Conservation (phyloP, 2,888 invertebrate genomes). For the Exephanes ischioxanthus region DNA sequence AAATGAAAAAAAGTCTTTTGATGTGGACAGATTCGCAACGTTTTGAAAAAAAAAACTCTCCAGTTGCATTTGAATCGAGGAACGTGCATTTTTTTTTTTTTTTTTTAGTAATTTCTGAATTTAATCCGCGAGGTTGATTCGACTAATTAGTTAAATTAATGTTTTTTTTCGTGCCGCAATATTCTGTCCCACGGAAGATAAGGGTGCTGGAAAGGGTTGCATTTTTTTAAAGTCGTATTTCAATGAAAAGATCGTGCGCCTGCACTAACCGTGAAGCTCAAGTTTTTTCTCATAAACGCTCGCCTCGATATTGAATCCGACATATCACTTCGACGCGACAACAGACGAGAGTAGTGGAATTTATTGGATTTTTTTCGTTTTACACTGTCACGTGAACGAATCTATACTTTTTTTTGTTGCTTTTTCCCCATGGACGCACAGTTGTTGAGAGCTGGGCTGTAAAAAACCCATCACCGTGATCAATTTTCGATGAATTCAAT, state of each 20-base stretch:
- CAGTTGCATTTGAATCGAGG: neutral
- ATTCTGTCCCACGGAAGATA: neutral
- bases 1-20: conserved; percentile 1
- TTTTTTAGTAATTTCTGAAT: neutral
- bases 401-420: neutral
- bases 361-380: neutral
- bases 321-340: neutral
- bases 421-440: neutral
- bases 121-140: neutral
- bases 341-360: neutral
- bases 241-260: conserved; percentile 1
- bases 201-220: neutral
- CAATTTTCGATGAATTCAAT: neutral
- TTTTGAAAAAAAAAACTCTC: neutral
- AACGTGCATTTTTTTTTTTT: neutral
- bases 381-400: neutral
- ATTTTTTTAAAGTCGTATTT: neutral
- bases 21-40: neutral
- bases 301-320: conserved; percentile 12
- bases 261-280: neutral
- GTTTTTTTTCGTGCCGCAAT: neutral
- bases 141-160: neutral
- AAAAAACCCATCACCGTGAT: neutral
- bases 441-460: neutral
- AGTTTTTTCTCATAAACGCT: neutral